Evolutionary conservation across 35 echinoderm and acorn worm species (phyloP).

Genomic region (Eucidaris tribuloides): DNA sequence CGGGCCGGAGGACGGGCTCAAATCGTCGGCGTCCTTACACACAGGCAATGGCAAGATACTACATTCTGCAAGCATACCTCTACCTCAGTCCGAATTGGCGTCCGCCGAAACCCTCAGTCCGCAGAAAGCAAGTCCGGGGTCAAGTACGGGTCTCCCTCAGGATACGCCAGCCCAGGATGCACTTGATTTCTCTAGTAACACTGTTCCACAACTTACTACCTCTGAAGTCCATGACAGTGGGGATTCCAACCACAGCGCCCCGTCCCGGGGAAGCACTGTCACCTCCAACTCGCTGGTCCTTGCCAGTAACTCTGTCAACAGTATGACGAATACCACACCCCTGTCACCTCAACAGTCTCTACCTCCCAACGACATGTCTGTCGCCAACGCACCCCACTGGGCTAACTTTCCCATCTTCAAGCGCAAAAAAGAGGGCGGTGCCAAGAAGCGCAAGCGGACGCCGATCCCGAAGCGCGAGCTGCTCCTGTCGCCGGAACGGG

Average conservation of each 20-base stretch:
- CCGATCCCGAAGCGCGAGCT: slow-evolving; percentile 71
- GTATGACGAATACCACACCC: slow-evolving; percentile 23
- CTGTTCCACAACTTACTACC: slow-evolving; percentile 35
- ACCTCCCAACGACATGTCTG: slow-evolving; percentile 50
- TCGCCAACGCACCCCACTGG: slow-evolving; percentile 55
- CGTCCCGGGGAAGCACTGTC: slow-evolving; percentile 1
- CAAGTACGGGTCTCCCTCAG: slow-evolving; percentile 34
- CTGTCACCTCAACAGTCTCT: slow-evolving; percentile 16
- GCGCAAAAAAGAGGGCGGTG: slow-evolving; percentile 69
- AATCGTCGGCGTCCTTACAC: not conserved
- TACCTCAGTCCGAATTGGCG: slow-evolving; percentile 24
- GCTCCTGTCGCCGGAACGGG: slow-evolving; percentile 60
- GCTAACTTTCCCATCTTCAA: slow-evolving; percentile 68
- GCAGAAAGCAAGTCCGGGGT: slow-evolving; percentile 21
- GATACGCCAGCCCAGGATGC: not conserved
- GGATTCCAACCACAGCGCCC: slow-evolving; percentile 36
- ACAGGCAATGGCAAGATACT: slow-evolving; percentile 24
- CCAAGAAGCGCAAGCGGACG: slow-evolving; percentile 77
- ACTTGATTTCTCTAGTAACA: slow-evolving; percentile 26
- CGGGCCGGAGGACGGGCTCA: not conserved
- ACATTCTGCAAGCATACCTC: slow-evolving; percentile 3
- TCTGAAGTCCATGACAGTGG: slow-evolving; percentile 34
- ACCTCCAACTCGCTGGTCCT: slow-evolving; percentile 15
- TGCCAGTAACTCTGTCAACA: slow-evolving; percentile 13
- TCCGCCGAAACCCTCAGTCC: slow-evolving; percentile 28